Percentiles rank a stretch among this genome's conserved stretches.
Evolutionary conservation across 2,888 invertebrate species (phyloP).

Genomic region (Clusia tigrina): DNA sequence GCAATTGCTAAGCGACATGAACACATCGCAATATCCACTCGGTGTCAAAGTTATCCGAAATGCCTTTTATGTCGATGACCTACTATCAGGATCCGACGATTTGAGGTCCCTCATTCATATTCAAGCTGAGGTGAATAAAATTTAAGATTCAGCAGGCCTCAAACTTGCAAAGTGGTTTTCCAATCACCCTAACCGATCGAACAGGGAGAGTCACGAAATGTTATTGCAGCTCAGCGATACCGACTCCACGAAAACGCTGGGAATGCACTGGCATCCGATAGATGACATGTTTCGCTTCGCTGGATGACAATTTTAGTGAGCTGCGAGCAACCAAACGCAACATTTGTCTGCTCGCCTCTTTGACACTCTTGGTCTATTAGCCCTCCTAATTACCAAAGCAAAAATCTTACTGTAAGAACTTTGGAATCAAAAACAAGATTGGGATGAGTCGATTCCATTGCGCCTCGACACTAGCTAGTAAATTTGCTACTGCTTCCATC

Average conservation of each 20-base stretch:
- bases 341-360: background rate
- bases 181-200: background rate
- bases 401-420: conserved; percentile 4
- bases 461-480: background rate
- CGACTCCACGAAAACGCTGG: background rate
- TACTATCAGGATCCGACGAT: conserved; percentile 31
- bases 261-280: background rate
- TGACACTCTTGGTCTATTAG: conserved; percentile 5
- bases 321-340: background rate
- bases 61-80: conserved; percentile 42
- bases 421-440: background rate
- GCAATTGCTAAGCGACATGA: conserved; percentile 48
- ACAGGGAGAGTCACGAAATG: background rate
- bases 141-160: background rate
- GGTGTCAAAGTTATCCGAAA: conserved; percentile 30
- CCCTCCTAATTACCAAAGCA: background rate
- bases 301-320: background rate
- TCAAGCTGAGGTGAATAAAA: background rate
- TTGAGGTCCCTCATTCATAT: background rate
- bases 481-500: background rate
- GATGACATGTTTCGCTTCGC: conserved; percentile 2
- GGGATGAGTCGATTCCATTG: conserved; percentile 4
- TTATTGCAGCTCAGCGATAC: background rate
- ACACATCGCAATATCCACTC: conserved; percentile 26
- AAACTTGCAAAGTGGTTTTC: conserved; percentile 9